phyloP scores from a whole-genome alignment of 2,888 invertebrate species.

The Pilophorus perplexus region DNA sequence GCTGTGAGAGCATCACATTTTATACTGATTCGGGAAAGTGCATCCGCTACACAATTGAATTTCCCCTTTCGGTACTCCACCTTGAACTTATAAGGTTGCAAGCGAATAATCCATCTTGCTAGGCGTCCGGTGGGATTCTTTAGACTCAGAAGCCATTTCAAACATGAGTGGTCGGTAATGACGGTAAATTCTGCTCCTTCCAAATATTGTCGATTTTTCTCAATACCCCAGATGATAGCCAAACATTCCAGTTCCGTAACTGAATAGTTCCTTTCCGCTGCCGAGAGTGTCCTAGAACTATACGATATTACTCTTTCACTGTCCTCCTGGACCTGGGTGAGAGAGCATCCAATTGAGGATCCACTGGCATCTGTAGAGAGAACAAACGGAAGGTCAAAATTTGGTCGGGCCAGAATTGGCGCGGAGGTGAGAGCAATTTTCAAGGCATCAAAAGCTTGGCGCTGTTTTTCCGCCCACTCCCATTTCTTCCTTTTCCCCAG shows the following conservation, averaged over 20 bases:
- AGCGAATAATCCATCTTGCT: slow-evolving; percentile 15
- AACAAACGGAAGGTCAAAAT: too few relatives aligned
- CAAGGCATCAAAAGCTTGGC: slow-evolving; percentile 5
- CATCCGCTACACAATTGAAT: slow-evolving; percentile 27
- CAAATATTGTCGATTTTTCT: too few relatives aligned
- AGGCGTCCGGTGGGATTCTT: slow-evolving; percentile 19
- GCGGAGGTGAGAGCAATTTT: slow-evolving; percentile 19
- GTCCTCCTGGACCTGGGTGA: slow-evolving; percentile 12
- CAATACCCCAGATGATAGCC: slow-evolving; percentile 20
- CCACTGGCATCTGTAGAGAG: slow-evolving; percentile 17
- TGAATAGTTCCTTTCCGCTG: slow-evolving; percentile 13
- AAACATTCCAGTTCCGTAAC: slow-evolving; percentile 23
- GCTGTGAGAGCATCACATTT: not conserved
- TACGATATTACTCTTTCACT: slow-evolving; percentile 33
- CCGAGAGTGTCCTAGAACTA: slow-evolving; percentile 6
- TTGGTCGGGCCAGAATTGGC: slow-evolving; percentile 11
- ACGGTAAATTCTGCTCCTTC: slow-evolving; percentile 23
- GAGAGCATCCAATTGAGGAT: slow-evolving; percentile 2
- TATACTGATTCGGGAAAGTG: slow-evolving; percentile 1
- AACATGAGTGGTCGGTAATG: slow-evolving; percentile 17
- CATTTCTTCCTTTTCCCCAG: slow-evolving; percentile 9
- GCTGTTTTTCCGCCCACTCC: slow-evolving; percentile 18
- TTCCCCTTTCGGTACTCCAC: slow-evolving; percentile 27
- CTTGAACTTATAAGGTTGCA: not conserved
- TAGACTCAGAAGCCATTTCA: slow-evolving; percentile 18